Evolutionary conservation across 2,888 invertebrate species (phyloP).

Genomic region (Galeruca laticollis): DNA sequence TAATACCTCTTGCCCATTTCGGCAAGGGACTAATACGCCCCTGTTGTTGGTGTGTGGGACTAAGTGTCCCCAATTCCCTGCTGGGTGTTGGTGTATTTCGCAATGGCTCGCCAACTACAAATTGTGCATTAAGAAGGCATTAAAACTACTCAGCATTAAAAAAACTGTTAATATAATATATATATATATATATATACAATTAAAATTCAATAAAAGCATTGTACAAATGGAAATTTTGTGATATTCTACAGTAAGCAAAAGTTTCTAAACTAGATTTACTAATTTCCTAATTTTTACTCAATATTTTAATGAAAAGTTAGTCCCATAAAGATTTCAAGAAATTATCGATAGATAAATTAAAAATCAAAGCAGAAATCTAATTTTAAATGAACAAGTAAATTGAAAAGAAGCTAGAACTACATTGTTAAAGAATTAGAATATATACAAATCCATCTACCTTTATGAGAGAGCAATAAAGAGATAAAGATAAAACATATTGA

Average conservation of each 20-base stretch:
- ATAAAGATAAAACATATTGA: too few species aligned
- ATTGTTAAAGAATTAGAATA: too few species aligned
- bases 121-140: conserved; percentile 52
- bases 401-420: too few species aligned
- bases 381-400: too few species aligned
- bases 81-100: conserved; percentile 68
- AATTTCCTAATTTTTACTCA: too few species aligned
- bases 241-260: background rate
- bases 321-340: too few species aligned
- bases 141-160: conserved; percentile 45
- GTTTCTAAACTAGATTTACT: background rate
- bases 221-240: conserved; percentile 18
- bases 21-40: conserved; percentile 71
- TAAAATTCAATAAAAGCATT: conserved; percentile 40
- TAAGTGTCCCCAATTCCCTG: conserved; percentile 65
- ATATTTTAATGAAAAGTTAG: too few species aligned
- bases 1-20: conserved; percentile 72
- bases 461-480: too few species aligned
- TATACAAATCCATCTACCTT: too few species aligned
- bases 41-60: conserved; percentile 65
- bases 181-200: conserved; percentile 21
- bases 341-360: too few species aligned
- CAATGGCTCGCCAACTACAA: conserved; percentile 70
- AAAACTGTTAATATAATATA: conserved; percentile 10
- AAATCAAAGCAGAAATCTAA: too few species aligned